Conservation (phyloP, 2,888 invertebrate genomes). For the Opisthograptis luteolata region DNA sequence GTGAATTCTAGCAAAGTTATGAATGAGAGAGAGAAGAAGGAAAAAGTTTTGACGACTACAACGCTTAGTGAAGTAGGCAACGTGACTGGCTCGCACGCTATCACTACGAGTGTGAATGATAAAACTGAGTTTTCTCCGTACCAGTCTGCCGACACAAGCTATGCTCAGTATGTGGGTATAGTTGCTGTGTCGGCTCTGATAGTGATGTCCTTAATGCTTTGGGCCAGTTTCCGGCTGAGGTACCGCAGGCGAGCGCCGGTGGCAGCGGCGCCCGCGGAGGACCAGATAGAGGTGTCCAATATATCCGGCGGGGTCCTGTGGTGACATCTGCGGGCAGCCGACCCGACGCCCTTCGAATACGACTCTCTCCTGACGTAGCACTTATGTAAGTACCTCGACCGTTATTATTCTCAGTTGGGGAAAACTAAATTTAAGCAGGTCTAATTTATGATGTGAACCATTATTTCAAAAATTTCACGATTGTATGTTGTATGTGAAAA, state of each 20-base stretch:
- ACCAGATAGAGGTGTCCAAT: conserved; percentile 86
- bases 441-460: too few relatives aligned
- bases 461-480: too few relatives aligned
- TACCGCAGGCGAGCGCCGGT: conserved; percentile 66
- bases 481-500: too few relatives aligned
- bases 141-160: conserved; percentile 60
- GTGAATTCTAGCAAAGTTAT: conserved; percentile 21
- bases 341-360: conserved; percentile 84
- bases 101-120: conserved; percentile 58
- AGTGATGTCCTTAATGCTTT: conserved; percentile 81
- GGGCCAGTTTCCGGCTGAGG: conserved; percentile 75
- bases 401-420: not conserved
- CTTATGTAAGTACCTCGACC: conserved; percentile 66
- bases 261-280: conserved; percentile 57
- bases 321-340: conserved; percentile 87
- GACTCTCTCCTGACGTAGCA: conserved; percentile 83
- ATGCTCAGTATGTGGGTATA: conserved; percentile 80
- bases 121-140: conserved; percentile 71
- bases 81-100: conserved; percentile 47
- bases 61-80: conserved; percentile 49
- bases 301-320: conserved; percentile 87
- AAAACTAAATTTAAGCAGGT: not conserved
- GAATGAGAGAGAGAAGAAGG: conserved; percentile 41
- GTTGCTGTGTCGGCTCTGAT: conserved; percentile 84
- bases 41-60: conserved; percentile 43